phyloP scores from a whole-genome alignment of 2,888 invertebrate species.

The Sisyra nigra region DNA sequence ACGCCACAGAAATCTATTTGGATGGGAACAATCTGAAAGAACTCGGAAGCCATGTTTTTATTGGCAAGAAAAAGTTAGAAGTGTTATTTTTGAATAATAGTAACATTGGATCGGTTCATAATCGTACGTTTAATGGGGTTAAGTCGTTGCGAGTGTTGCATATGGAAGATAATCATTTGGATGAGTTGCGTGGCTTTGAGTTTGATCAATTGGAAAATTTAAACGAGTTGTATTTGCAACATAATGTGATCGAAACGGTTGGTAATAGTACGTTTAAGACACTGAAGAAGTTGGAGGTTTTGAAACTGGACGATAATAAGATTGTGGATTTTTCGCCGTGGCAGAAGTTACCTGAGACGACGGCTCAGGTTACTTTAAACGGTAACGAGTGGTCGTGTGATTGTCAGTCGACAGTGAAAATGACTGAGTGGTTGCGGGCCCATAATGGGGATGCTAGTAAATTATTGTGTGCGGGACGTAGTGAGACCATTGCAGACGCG shows the following conservation, averaged over 20 bases:
- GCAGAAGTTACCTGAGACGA: constrained; percentile 38
- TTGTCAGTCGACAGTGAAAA: constrained; percentile 50
- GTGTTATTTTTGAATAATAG: constrained; percentile 65
- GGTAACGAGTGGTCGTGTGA: constrained; percentile 76
- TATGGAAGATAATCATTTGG: constrained; percentile 58
- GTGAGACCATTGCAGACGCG: constrained; percentile 35
- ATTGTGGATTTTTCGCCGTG: constrained; percentile 57
- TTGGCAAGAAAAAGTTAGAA: constrained; percentile 68
- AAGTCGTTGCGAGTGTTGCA: constrained; percentile 56
- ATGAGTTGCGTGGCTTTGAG: constrained; percentile 57
- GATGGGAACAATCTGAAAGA: constrained; percentile 67
- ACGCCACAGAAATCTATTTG: constrained; percentile 74
- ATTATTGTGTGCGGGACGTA: constrained; percentile 47
- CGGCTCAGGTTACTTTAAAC: constrained; percentile 44
- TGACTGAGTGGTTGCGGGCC: constrained; percentile 53
- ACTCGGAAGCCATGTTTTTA: constrained; percentile 70
- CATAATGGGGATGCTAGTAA: constrained; percentile 50
- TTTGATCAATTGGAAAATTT: constrained; percentile 59
- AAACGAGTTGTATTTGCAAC: constrained; percentile 58
- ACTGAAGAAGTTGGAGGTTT: constrained; percentile 51
- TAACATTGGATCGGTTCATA: constrained; percentile 58
- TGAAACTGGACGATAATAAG: constrained; percentile 61
- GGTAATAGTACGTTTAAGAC: constrained; percentile 62
- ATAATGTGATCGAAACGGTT: constrained; percentile 56
- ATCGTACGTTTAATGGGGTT: constrained; percentile 69